A percentile compares a stretch with the other conserved stretches of the same genome.
Evolutionary conservation across 2,888 invertebrate species (phyloP).

Genomic region (Fabriciana adippe): DNA sequence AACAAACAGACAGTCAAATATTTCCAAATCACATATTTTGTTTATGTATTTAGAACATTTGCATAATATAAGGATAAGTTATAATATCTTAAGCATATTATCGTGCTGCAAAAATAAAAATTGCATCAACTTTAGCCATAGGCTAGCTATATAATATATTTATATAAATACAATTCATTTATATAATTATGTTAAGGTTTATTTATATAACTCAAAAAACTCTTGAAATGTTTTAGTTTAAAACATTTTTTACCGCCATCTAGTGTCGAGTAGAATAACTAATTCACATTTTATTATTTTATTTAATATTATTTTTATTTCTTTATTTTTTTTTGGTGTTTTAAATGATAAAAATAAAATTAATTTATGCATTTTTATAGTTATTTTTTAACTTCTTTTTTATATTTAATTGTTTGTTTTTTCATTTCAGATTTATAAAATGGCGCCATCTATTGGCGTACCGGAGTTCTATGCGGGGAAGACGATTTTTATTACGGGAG

Average conservation of each 20-base stretch:
- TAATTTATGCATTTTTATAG: neutral
- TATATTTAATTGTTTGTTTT: neutral
- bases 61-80: too few relatives aligned
- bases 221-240: neutral
- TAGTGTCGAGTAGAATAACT: neutral
- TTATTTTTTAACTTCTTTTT: neutral
- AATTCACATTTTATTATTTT: neutral
- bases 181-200: neutral
- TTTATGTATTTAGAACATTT: too few relatives aligned
- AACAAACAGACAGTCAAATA: too few relatives aligned
- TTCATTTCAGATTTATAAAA: slow-evolving; percentile 37
- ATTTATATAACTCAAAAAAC: too few relatives aligned
- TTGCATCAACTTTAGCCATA: too few relatives aligned
- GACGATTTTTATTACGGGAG: slow-evolving; percentile 89
- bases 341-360: neutral
- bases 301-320: neutral
- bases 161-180: too few relatives aligned
- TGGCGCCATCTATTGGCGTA: slow-evolving; percentile 64
- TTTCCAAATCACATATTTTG: too few relatives aligned
- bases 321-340: neutral
- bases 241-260: slow-evolving; percentile 4
- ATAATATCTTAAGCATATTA: too few relatives aligned
- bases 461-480: slow-evolving; percentile 82
- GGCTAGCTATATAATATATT: too few relatives aligned
- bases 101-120: too few relatives aligned